Evolutionary conservation across 2,797 vertebrate genomes (phyloP).

Genomic region (Thalassophryne amazonica): DNA sequence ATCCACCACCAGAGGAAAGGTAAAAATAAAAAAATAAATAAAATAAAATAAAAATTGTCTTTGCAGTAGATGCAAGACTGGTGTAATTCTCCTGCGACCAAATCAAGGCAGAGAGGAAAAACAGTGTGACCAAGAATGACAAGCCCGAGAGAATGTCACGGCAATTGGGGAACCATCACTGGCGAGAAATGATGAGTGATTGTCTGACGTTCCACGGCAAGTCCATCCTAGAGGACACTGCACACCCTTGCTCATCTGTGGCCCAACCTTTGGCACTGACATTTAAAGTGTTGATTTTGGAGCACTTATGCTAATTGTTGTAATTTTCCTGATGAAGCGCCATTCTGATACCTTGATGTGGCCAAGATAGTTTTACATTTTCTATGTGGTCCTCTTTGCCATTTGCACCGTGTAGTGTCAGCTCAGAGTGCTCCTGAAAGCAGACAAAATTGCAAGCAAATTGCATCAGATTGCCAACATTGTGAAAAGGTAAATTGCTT

Average conservation of each 20-base stretch:
- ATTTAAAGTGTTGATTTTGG: slow-evolving; percentile 99
- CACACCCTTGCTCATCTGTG: slow-evolving; percentile 93
- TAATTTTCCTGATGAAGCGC: slow-evolving; percentile 99
- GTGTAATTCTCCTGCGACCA: slow-evolving; percentile 80
- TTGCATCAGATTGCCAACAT: slow-evolving; percentile 99
- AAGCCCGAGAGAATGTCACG: slow-evolving; percentile 98
- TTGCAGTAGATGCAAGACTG: slow-evolving; percentile 74
- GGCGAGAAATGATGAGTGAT: slow-evolving; percentile 95
- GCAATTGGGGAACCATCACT: slow-evolving; percentile 99
- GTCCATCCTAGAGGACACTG: slow-evolving; percentile 90
- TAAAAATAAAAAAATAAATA: slow-evolving; percentile 32
- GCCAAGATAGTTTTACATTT: slow-evolving; percentile 99
- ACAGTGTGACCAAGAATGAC: slow-evolving; percentile 92
- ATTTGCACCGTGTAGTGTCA: slow-evolving; percentile 99
- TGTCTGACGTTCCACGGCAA: slow-evolving; percentile 94
- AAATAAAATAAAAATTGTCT: slow-evolving; percentile 22
- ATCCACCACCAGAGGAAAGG: slow-evolving; percentile 14
- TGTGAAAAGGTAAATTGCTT: slow-evolving; percentile 99
- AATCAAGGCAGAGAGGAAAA: slow-evolving; percentile 80
- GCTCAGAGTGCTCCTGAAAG: slow-evolving; percentile 99
- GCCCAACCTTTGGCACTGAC: slow-evolving; percentile 98
- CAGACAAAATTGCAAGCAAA: slow-evolving; percentile 99
- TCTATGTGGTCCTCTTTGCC: slow-evolving; percentile 97
- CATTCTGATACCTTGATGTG: slow-evolving; percentile 99
- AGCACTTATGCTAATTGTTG: slow-evolving; percentile 99